Evolutionary conservation across 2,888 invertebrate genomes (phyloP).

Genomic region (Pollenia labialis): DNA sequence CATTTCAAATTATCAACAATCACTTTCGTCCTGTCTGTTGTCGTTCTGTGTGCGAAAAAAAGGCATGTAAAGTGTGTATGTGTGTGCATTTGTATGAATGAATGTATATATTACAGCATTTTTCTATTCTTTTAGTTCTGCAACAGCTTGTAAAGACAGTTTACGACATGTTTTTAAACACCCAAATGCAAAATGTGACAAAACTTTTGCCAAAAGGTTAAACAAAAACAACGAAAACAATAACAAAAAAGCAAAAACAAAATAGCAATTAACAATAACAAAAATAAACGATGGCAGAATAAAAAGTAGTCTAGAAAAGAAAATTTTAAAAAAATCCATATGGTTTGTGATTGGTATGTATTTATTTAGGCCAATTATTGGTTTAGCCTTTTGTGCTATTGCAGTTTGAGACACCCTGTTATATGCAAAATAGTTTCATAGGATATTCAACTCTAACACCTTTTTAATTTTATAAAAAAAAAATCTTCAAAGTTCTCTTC

Average conservation of each 20-base stretch:
- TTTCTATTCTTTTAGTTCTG: conserved; percentile 52
- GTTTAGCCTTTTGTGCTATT: too few species aligned
- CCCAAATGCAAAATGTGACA: conserved; percentile 47
- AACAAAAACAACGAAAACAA: conserved; percentile 14
- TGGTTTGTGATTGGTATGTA: too few species aligned
- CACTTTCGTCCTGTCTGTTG: conserved; percentile 24
- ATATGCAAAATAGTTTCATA: too few species aligned
- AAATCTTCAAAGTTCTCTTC: too few species aligned
- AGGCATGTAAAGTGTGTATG: background rate
- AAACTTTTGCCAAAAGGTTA: conserved; percentile 65
- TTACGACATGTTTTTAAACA: conserved; percentile 69
- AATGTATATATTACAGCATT: conserved; percentile 20
- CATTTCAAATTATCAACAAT: conserved; percentile 68
- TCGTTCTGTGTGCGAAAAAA: conserved; percentile 10
- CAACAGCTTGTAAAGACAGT: conserved; percentile 70
- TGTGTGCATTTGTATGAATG: background rate
- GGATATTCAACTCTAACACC: too few species aligned
- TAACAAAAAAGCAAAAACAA: background rate
- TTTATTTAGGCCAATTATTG: too few species aligned
- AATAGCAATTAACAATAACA: conserved; percentile 1
- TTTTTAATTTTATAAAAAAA: too few species aligned
- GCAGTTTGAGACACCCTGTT: too few species aligned
- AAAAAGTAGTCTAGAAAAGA: background rate
- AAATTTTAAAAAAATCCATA: background rate
- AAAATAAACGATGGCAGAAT: background rate